phyloP scores from a whole-genome alignment of 2,797 vertebrate genomes.

The Luscinia luscinia region DNA sequence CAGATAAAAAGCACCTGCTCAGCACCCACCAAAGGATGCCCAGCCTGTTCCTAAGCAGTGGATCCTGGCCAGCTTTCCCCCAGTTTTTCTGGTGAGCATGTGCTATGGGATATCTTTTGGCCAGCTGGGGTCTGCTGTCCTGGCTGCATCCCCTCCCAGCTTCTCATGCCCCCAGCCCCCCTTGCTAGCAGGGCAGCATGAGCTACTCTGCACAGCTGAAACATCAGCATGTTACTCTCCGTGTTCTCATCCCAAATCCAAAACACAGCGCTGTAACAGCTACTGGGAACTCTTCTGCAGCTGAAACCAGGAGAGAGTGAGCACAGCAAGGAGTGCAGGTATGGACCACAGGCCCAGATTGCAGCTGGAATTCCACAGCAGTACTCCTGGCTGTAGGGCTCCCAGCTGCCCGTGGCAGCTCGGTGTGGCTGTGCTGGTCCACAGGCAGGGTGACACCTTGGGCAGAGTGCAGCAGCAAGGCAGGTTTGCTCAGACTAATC shows the following conservation, averaged over 20 bases:
- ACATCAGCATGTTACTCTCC: background rate
- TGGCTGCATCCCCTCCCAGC: background rate
- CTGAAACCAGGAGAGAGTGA: background rate
- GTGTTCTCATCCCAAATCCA: background rate
- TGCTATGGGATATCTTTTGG: background rate
- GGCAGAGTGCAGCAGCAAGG: background rate
- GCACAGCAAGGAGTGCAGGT: background rate
- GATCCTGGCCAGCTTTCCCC: background rate
- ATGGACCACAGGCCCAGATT: background rate
- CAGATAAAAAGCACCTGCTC: background rate
- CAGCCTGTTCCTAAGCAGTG: background rate
- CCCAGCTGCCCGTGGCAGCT: background rate
- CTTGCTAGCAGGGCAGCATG: background rate
- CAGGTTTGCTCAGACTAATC: conserved; percentile 2
- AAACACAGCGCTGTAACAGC: background rate
- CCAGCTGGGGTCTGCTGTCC: background rate
- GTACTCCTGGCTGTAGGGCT: background rate
- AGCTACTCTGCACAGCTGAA: background rate
- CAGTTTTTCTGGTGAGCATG: background rate
- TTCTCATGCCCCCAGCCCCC: accelerated
- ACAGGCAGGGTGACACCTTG: background rate
- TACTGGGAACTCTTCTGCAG: background rate
- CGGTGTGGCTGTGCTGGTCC: background rate
- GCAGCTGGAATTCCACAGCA: background rate
- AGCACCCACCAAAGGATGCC: background rate